Percentiles rank a stretch among this genome's conserved stretches.
These are phyloP conservation scores for Elegia similella DNA, from an alignment of 2,888 invertebrate species.

Conservation along the genomic window DNA sequence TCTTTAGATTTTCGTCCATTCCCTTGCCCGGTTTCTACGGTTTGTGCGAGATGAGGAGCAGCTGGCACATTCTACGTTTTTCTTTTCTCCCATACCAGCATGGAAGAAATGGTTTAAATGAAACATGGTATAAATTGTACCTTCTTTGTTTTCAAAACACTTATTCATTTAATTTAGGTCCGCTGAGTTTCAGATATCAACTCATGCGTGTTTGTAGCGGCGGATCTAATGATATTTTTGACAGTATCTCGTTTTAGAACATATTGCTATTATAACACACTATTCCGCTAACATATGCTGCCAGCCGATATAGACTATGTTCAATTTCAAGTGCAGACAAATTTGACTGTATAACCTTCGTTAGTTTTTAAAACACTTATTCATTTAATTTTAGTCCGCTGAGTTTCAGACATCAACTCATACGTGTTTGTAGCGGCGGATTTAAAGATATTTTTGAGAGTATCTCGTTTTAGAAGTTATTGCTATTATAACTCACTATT, in stretches of 20 bases:
- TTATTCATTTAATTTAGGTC: background rate
- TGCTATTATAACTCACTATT: too few species aligned
- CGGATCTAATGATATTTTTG: background rate
- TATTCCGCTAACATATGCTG: too few species aligned
- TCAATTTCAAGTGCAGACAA: too few species aligned
- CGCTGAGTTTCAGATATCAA: background rate
- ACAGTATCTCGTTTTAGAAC: background rate
- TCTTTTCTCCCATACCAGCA: too few species aligned
- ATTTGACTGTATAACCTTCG: too few species aligned
- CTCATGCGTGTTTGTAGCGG: background rate
- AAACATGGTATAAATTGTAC: too few species aligned
- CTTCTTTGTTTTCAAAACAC: background rate
- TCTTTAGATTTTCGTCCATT: too few species aligned
- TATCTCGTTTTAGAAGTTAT: background rate
- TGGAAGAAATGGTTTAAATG: too few species aligned
- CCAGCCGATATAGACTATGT: too few species aligned
- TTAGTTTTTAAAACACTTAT: background rate
- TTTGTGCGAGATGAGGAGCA: too few species aligned
- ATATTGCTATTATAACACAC: background rate
- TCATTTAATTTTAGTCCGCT: background rate
- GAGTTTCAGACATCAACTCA: background rate
- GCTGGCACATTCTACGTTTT: too few species aligned
- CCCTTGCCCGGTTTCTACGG: too few species aligned
- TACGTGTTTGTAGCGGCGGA: background rate
- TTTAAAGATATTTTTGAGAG: background rate